Conservation (phyloP, 2,888 invertebrate species). For the Oscheius sp. region DNA sequence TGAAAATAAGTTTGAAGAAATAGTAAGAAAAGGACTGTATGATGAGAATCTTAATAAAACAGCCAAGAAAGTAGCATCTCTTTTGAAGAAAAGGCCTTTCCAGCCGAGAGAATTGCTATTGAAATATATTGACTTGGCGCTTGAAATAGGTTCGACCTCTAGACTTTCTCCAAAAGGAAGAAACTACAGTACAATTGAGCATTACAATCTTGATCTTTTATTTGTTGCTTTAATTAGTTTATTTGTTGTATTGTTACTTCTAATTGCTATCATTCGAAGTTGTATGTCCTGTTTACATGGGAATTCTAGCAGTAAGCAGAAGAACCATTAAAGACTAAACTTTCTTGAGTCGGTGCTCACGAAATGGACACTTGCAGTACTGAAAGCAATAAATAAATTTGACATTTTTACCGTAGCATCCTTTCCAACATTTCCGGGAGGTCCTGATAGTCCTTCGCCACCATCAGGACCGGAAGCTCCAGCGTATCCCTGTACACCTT, state of each 20-base stretch:
- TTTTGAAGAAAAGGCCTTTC: conserved; percentile 20
- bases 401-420: conserved; percentile 31
- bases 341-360: conserved; percentile 3
- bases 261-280: not conserved
- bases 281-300: not conserved
- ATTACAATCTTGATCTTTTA: conserved; percentile 10
- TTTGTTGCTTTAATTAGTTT: not conserved
- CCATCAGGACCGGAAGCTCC: conserved; percentile 20
- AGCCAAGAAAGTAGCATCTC: not conserved
- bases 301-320: not conserved
- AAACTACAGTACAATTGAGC: not conserved
- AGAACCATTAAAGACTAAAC: not conserved
- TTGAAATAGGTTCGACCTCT: not conserved
- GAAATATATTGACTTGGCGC: conserved; percentile 19
- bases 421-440: conserved; percentile 36
- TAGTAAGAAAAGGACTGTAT: conserved; percentile 12
- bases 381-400: conserved; percentile 7
- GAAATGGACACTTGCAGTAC: conserved; percentile 44
- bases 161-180: conserved; percentile 14
- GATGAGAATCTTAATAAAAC: not conserved
- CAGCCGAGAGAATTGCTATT: not conserved
- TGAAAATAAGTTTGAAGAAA: conserved; percentile 9
- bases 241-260: not conserved
- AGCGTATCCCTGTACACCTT: conserved; percentile 5
- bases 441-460: conserved; percentile 35